Base-by-base conservation (phyloP, 2,888 invertebrate species). In the Steinernema scapterisci region DNA sequence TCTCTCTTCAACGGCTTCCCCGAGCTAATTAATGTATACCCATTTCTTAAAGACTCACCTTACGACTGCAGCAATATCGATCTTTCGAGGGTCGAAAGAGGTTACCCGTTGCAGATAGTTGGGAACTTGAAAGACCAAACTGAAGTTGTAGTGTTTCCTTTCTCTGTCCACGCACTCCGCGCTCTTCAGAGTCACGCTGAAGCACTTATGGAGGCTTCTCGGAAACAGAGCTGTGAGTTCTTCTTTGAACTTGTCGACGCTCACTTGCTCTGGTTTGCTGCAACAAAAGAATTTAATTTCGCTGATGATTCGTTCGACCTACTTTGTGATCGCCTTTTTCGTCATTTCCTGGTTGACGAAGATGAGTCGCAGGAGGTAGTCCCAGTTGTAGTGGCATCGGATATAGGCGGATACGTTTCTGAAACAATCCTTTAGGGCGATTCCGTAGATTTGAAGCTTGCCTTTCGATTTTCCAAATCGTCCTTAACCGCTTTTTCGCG, bases 361-460 rank as follows among this genome's bases (percentile, higher is more conserved):
- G 31, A 63, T 27, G 6, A 63, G 63, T 9, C 63, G 6, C 1
- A 63, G 63, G 16, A 63, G 63, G 63, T 31, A 63, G 16, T 63
- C 63, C 63, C 63, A 63, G 63, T 63, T 63, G 63, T 63, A 63
- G 63, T 63, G 63, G 63, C 21, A 25, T 25, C 63, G 27, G 27
- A 63, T 63, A 31, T 63, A 63, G 16, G 63, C 63, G 7, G 63
- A 25, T 2, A 63, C 63, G 19, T 63, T 63, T 38, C 63, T 54
- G 25, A 9, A 44, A 44, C 7, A 44, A 44, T 44, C 45, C 45
- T n/a, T n/a, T n/a, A 44, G 9, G 45, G 7, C 16, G 7, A 11
- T 44, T 44, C 16, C 9, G 45, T 44, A 11, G 16, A 44, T 44
- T 16, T 44, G 45, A 44, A 16, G 45, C 45, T 9, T 16, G 25